These are phyloP conservation scores for Elachura formosa DNA, from an alignment of 2,113 vertebrate genomes.

Conservation along the genomic window DNA sequence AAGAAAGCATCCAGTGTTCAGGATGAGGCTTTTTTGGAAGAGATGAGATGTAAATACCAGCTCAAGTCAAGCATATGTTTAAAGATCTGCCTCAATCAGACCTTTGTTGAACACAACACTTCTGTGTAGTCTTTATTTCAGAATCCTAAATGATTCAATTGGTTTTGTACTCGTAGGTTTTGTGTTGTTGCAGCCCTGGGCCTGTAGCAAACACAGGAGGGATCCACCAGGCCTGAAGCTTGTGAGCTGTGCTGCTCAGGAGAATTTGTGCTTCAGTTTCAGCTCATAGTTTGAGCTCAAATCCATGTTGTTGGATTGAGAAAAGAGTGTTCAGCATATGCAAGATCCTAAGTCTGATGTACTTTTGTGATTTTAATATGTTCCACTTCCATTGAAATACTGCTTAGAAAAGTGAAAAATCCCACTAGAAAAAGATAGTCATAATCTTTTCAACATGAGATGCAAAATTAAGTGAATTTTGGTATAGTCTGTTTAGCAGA, in stretches of 20 bases:
- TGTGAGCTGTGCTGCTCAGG: not conserved
- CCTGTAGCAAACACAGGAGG: not conserved
- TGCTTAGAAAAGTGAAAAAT: not conserved
- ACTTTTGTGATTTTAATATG: not conserved
- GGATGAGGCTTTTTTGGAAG: not conserved
- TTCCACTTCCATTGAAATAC: not conserved
- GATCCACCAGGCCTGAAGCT: not conserved
- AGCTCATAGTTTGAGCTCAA: not conserved
- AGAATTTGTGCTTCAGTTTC: not conserved
- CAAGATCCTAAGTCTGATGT: not conserved
- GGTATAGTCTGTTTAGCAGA: not conserved
- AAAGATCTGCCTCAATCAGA: not conserved
- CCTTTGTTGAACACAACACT: not conserved
- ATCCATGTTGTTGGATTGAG: not conserved
- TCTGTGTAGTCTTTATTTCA: not conserved
- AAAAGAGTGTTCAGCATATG: not conserved
- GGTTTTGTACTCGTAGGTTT: not conserved
- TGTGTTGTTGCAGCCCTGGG: not conserved
- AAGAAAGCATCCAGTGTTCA: not conserved
- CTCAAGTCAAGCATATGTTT: not conserved
- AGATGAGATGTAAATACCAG: not conserved
- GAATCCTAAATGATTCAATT: not conserved
- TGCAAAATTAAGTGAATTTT: not conserved
- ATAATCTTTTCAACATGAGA: not conserved
- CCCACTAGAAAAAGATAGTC: not conserved